Conservation (phyloP, 2,888 invertebrate genomes). For the Acronicta psi region DNA sequence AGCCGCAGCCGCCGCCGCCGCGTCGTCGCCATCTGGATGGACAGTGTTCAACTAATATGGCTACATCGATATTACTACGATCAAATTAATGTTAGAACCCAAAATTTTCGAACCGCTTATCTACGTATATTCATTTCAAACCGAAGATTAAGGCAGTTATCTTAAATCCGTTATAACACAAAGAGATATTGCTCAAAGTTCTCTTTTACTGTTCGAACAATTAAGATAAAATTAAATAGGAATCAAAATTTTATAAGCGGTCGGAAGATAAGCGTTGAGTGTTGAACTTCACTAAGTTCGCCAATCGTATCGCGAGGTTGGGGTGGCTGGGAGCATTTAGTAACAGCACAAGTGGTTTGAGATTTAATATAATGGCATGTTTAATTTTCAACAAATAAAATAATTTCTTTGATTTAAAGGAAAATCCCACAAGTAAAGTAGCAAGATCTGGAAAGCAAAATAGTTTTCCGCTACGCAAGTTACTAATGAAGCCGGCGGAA, state of each 20-base stretch:
- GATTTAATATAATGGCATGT: constrained; percentile 34
- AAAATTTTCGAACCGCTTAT: constrained; percentile 22
- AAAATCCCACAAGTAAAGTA: constrained; percentile 11
- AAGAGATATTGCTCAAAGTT: constrained; percentile 78
- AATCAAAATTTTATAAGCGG: constrained; percentile 87
- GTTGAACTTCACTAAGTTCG: constrained; percentile 82
- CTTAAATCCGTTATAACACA: constrained; percentile 67
- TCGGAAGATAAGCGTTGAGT: constrained; percentile 84
- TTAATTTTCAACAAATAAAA: constrained; percentile 12
- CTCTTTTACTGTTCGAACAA: constrained; percentile 80
- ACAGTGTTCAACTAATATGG: constrained; percentile 55
- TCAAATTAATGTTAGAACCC: constrained; percentile 46
- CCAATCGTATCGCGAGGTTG: constrained; percentile 66
- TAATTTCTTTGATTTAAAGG: constrained; percentile 7
- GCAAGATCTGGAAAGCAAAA: constrained; percentile 25
- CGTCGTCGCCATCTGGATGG: constrained; percentile 57
- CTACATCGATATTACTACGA: constrained; percentile 60
- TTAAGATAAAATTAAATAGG: constrained; percentile 86
- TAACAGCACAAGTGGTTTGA: constrained; percentile 32
- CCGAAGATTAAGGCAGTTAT: constrained; percentile 60
- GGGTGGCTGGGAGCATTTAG: constrained; percentile 52
- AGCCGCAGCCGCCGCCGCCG: constrained; percentile 60
- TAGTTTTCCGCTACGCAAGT: constrained; percentile 42
- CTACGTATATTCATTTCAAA: constrained; percentile 30
- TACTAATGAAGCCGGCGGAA: constrained; percentile 71